Base-by-base conservation (phyloP, 2,113 vertebrate genomes). In the Galemys pyrenaicus region DNA sequence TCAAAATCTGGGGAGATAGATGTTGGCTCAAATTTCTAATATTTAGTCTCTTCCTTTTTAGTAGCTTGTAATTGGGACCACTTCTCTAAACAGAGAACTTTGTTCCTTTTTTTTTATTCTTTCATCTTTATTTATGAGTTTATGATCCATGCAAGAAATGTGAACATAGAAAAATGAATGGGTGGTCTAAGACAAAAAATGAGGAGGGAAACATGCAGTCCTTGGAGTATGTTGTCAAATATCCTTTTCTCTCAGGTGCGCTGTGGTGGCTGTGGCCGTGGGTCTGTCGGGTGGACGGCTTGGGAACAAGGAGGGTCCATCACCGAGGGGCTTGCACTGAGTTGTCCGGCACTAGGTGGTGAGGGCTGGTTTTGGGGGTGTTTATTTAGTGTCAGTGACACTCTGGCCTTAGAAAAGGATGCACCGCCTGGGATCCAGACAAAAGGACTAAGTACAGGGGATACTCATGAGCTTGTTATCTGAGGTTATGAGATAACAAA, bases 61-160 rank as follows among this genome's bases (percentile, higher is more conserved):
- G 32, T 70, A 92, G 26, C 62, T 92, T 89, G 80, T 92, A 70
- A 84, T 77, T 41, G 71, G 51, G 46, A 30, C 75, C 10, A 56
- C 89, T 95, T 91, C 22, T 92, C 56, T 64, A 64, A 30, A 46
- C 15, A 71, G 60, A 35, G 26, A 60, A 92, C 79, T 77, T 86
- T 68, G 1, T n/a, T 67, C n/a, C 16, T 88, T 26, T 60, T 70
- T 95, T 71, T 92, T 81, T 75, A 32, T 82, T 79, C 35, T 56
- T 73, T n/a, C 92, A 30, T 80, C 93, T 51, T 78, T 78, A 24
- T 82, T 90, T 92, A n/a, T 64, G 58, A 75, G 9, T 16, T 83
- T 79, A 74, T 32, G 41, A 73, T 71, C 46, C 37, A 5, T 62
- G 28, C 75, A 79, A 90, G 44, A 64, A 89, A 62, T 70, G n/a